phyloP scores from a whole-genome alignment of 2,888 invertebrate genomes.

The Bhutanitis thaidina region DNA sequence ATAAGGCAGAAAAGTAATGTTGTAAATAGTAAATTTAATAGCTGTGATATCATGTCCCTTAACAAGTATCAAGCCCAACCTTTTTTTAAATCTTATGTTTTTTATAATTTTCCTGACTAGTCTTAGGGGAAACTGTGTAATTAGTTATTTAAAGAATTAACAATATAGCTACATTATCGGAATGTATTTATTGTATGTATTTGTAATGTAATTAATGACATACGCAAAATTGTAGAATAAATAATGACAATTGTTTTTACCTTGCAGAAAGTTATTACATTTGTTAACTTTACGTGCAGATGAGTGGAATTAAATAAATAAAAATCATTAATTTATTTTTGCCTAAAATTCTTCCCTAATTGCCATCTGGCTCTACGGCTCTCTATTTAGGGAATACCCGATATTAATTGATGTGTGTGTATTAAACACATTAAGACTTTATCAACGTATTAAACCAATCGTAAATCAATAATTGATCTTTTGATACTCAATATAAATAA shows the following conservation, averaged over 20 bases:
- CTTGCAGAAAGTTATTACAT: conserved; percentile 43
- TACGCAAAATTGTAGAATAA: conserved; percentile 43
- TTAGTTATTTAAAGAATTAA: conserved; percentile 44
- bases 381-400: too few species aligned
- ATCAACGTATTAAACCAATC: too few species aligned
- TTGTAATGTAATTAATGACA: conserved; percentile 41
- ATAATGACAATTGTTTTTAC: conserved; percentile 47
- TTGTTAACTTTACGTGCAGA: conserved; percentile 56
- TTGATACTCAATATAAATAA: too few species aligned
- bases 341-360: too few species aligned
- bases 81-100: conserved; percentile 32
- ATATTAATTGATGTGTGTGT: too few species aligned
- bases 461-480: too few species aligned
- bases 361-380: too few species aligned
- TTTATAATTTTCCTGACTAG: conserved; percentile 59
- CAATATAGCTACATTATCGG: conserved; percentile 37
- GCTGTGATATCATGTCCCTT: conserved; percentile 72
- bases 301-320: conserved; percentile 54
- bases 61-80: conserved; percentile 38
- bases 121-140: conserved; percentile 57
- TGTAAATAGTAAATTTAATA: conserved; percentile 66
- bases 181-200: conserved; percentile 53
- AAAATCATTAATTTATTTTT: conserved; percentile 3
- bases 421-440: too few species aligned
- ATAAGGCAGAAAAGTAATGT: conserved; percentile 30